These are phyloP conservation scores for Cheumatopsyche charites DNA, from an alignment of 1,140 invertebrate genomes.

Conservation along the genomic window DNA sequence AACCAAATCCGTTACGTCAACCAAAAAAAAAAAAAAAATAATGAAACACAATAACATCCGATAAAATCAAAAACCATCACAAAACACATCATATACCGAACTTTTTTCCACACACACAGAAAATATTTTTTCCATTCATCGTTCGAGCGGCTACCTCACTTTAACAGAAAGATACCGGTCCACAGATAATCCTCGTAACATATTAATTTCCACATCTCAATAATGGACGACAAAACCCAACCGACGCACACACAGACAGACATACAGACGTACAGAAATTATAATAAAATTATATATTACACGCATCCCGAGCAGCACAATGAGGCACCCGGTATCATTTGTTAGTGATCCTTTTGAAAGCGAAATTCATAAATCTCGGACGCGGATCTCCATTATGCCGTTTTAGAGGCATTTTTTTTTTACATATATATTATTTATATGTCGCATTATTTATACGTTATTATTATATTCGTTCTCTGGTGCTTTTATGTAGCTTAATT, in stretches of 20 bases:
- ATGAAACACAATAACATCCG: no score
- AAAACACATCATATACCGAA: no score
- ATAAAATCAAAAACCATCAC: no score
- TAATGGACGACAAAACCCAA: slow-evolving; percentile 20
- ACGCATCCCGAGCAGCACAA: not conserved
- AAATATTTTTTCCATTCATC: no score
- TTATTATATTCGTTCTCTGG: not conserved
- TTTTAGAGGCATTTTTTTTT: not conserved
- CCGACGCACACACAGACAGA: not conserved
- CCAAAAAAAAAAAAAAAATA: no score
- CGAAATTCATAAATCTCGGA: slow-evolving; percentile 46
- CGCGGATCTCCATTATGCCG: slow-evolving; percentile 35
- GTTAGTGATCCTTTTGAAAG: slow-evolving; percentile 46
- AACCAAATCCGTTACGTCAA: no score
- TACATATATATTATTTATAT: not conserved
- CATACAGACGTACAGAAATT: not conserved
- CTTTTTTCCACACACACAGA: no score
- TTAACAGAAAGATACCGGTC: not conserved
- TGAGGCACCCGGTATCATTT: slow-evolving; percentile 37
- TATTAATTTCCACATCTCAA: slow-evolving; percentile 38
- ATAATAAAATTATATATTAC: no score
- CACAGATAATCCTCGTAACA: slow-evolving; percentile 23
- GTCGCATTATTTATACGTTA: no score
- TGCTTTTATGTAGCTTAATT: not conserved
- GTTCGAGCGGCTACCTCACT: no score